Base-by-base conservation (phyloP, 2,888 invertebrate species). In the Lymantria dispar region DNA sequence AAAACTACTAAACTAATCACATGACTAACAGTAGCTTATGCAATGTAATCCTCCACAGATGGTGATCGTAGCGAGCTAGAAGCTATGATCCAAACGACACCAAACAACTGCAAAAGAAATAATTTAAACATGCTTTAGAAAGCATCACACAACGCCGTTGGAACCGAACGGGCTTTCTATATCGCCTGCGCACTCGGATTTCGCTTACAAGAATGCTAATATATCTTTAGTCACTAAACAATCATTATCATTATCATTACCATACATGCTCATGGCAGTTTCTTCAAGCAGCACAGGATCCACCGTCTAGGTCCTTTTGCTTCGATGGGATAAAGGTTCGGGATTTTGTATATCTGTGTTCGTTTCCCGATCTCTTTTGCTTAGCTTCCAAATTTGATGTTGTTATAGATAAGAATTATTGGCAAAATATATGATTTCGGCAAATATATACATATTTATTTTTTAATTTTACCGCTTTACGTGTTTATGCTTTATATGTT, bases 101-200 rank as follows among this genome's bases (percentile, higher is more conserved):
- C 92, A 87, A 92, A 92, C 91, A 91, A 92, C 92, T 92, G 91
- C 91, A 92, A 92, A 92, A 85, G 92, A 91, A 92, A 92, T 85
- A 92, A 91, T 83, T 82, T 92, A 87, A 92, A 91, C 86, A 92
- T 92, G 92, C 92, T 92, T 88, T 92, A 91, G 85, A 87, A 79
- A 84, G 82, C 84, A 76, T 82, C 77, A 84, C 83, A 80, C 73
- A 72, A 74, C 75, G 81, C 74, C 74, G 81, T 78, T 82, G 81
- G 78, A 83, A 78, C 83, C 82, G 80, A 87, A 85, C 80, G 83
- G 88, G 87, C 86, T 87, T 85, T 78, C 68, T 87, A 87, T 88
- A 75, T 85, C 87, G 88, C 89, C 89, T 84, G 85, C 87, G 87
- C 87, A 80, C 80, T 83, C 78, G 88, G 88, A 87, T 70, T 77